These are phyloP conservation scores for Reticulitermes lucifugus DNA, from an alignment of 2,888 invertebrate genomes.

Conservation along the genomic window DNA sequence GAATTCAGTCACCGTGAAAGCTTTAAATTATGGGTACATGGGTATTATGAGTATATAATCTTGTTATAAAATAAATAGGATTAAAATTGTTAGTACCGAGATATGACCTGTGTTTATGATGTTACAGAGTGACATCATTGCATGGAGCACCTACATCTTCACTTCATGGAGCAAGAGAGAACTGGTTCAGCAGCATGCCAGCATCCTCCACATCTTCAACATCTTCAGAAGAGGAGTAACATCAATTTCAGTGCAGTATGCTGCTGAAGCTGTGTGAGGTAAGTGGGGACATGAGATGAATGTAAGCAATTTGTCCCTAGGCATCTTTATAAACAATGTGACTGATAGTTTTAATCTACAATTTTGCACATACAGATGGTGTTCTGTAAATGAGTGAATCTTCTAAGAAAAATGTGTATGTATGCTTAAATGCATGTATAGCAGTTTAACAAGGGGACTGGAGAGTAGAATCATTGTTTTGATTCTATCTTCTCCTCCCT, in stretches of 20 bases:
- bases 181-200: constrained; percentile 69
- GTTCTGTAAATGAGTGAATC: background rate
- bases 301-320: background rate
- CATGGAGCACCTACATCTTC: constrained; percentile 59
- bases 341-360: constrained; percentile 3
- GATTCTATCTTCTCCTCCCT: background rate
- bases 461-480: background rate
- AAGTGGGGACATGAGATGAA: background rate
- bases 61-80: too few relatives aligned
- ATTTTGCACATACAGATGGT: constrained; percentile 19
- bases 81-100: too few relatives aligned
- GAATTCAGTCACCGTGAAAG: too few relatives aligned
- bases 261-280: background rate
- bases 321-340: background rate
- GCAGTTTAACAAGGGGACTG: background rate
- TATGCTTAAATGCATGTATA: background rate
- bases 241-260: background rate
- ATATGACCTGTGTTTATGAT: background rate
- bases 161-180: constrained; percentile 63
- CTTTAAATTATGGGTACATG: too few relatives aligned
- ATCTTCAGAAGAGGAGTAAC: constrained; percentile 54
- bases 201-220: constrained; percentile 66
- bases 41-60: too few relatives aligned
- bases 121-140: constrained; percentile 55
- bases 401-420: background rate